Evolutionary conservation across 1,140 invertebrate species (phyloP), one percentile per base, ranked within the genome.

Genomic region (Amphibalanus amphitrite): DNA sequence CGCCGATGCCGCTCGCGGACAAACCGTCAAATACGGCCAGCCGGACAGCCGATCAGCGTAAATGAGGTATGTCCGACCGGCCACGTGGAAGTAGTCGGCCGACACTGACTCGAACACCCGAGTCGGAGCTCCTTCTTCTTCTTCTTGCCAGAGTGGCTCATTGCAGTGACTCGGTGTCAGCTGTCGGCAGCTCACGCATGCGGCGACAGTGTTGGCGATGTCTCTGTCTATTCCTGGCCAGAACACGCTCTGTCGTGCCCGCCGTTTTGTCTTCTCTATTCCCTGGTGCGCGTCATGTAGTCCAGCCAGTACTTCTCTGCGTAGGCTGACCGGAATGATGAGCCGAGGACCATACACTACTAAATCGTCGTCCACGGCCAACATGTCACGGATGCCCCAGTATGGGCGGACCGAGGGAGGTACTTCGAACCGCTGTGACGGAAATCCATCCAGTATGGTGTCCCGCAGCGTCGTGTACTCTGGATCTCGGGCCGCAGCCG

Each of bases 331-430:
- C 25, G 71, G 71, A 8, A 72, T 72, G 25, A 72, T 15, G 13
- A 72, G n/a, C 25, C 30, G 25, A 0, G 69, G 1, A 0, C 72
- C 38, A n/a, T 70, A 65, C 23, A 73, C 69, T 3, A 70, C 29
- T 0, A 70, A n/a, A 4, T 29, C 72, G 47, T 73, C 72, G 47
- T 73, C 59, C 17, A 73, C 26, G 1, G 72, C 69, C 28, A 73
- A 69, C 40, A 67, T 70, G 23, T 29, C 29, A 13, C 69, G 29
- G 23, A 72, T 26, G 8, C 38, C 40, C 71, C 68, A 72, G 69
- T 40, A 69, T 0, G n/a, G 38, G 29, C 38, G 28, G n/a, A 70
- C 65, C 25, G 23, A 1, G 65, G 23, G 3, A 0, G 25, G 29
- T 30, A 72, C 59, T 3, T 47, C 59, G 0, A 65, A 3, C 10